Evolutionary conservation across 1,140 invertebrate species (phyloP), one percentile per base, ranked within the genome.

Genomic region (Neotoxoptera formosana): DNA sequence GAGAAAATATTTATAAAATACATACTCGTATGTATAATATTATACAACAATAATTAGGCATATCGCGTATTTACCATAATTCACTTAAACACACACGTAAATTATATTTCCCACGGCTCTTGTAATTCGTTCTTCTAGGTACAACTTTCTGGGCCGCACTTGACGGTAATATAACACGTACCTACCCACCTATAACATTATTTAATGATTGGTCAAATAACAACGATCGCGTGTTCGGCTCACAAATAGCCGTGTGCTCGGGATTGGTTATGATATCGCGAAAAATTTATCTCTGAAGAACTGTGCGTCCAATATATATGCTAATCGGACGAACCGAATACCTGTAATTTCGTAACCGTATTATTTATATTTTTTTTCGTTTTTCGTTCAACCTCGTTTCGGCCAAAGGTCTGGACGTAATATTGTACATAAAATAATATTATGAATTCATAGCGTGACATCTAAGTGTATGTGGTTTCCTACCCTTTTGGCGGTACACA

Each of bases 381-480:
- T 89, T 30, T 47, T 36, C 87, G 45, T 36, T 84, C 91, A 93
- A 93, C 67, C 91, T 93, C 76, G 47, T 84, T 92, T 84, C 14
- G 17, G 48, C 47, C 20, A 84, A 92, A 92, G 21, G 87, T 48
- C 17, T 84, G 88, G 30, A 56, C 76, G 48, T 91, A 56, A 81
- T 36, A 51, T 23, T 4, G 23, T 76, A n/a, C 17, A 76, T 34
- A n/a, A 76, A 76, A 76, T 76, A 84, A 83, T 91, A 84, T 92
- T 53, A 92, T 41, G 51, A 83, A 92, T 53, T 84, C 91, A 92
- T 92, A 92, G 91, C 91, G 91, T 92, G 91, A 92, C 91, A 92
- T 92, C 91, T 81, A 60, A 83, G 91, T 84, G 47, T 84, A 84
- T 20, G 76, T 84, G 76, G 47, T 92, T 83, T 91, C 30, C 67